Evolutionary conservation across 2,113 vertebrate genomes (phyloP).

Genomic region (Carassius carassius): DNA sequence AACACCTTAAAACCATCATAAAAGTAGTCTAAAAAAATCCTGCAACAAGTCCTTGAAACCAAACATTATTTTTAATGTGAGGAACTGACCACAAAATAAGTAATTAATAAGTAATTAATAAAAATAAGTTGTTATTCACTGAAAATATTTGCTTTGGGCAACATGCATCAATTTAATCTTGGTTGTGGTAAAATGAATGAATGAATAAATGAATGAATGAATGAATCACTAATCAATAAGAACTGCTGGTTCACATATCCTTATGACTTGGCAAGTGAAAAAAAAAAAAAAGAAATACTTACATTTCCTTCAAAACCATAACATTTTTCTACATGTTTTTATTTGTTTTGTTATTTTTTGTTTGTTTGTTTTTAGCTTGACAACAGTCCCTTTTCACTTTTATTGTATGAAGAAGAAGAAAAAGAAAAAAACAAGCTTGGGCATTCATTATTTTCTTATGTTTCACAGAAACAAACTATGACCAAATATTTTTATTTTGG

Average conservation of each 20-base stretch:
- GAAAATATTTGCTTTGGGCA: background rate
- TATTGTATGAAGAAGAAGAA: background rate
- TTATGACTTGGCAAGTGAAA: background rate
- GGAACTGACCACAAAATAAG: background rate
- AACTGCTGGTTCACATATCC: background rate
- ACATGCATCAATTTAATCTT: background rate
- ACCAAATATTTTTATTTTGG: background rate
- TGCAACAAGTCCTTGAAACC: background rate
- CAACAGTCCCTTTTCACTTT: background rate
- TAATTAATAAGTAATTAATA: too few species aligned
- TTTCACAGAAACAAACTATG: background rate
- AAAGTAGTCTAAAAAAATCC: background rate
- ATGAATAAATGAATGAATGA: too few species aligned
- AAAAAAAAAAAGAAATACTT: background rate
- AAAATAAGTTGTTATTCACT: background rate
- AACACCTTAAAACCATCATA: background rate
- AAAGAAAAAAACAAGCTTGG: background rate
- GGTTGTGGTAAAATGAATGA: background rate
- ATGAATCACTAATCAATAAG: background rate
- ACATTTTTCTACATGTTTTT: background rate
- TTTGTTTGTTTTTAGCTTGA: background rate
- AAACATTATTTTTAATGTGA: background rate
- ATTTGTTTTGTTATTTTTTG: background rate
- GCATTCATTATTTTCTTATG: background rate
- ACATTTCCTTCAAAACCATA: background rate